These are phyloP conservation scores for Hephaestus fuliginosus DNA, from an alignment of 2,797 vertebrate species.

Conservation along the genomic window DNA sequence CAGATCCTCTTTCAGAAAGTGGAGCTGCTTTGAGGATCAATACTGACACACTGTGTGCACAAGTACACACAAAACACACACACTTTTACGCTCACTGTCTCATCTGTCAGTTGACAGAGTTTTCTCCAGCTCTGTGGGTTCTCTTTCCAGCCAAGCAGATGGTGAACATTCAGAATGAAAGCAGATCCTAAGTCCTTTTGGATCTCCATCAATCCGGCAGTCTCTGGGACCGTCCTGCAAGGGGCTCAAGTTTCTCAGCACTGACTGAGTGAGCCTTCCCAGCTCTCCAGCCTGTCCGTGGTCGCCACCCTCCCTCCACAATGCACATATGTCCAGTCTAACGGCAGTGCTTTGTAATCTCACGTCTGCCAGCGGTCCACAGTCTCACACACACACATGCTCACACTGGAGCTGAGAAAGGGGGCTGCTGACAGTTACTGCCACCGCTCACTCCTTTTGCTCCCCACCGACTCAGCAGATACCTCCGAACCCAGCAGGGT, in stretches of 20 bases:
- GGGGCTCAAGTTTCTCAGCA: constrained; percentile 68
- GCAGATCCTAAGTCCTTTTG: constrained; percentile 80
- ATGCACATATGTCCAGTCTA: constrained; percentile 30
- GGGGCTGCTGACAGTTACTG: constrained; percentile 51
- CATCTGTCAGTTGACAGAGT: constrained; percentile 82
- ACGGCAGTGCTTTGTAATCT: constrained; percentile 35
- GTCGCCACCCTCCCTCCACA: constrained; percentile 17
- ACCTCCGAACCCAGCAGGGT: constrained; percentile 46
- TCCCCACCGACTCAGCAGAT: constrained; percentile 48
- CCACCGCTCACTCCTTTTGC: constrained; percentile 34
- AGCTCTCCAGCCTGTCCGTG: constrained; percentile 31
- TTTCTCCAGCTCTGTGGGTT: constrained; percentile 71
- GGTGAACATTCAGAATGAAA: constrained; percentile 84
- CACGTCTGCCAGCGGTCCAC: constrained; percentile 5
- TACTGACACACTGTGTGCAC: constrained; percentile 73
- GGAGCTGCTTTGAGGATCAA: constrained; percentile 81
- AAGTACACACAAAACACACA: constrained; percentile 35
- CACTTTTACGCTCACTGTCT: constrained; percentile 69
- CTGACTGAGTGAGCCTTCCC: constrained; percentile 42
- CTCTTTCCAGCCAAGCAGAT: constrained; percentile 81
- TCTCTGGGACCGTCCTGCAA: constrained; percentile 70
- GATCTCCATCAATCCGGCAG: constrained; percentile 76
- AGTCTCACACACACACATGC: constrained; percentile 14
- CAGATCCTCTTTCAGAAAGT: constrained; percentile 80
- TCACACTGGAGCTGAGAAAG: constrained; percentile 20